Conservation (phyloP, 1,140 invertebrate genomes). For the Thaumatotibia leucotreta region DNA sequence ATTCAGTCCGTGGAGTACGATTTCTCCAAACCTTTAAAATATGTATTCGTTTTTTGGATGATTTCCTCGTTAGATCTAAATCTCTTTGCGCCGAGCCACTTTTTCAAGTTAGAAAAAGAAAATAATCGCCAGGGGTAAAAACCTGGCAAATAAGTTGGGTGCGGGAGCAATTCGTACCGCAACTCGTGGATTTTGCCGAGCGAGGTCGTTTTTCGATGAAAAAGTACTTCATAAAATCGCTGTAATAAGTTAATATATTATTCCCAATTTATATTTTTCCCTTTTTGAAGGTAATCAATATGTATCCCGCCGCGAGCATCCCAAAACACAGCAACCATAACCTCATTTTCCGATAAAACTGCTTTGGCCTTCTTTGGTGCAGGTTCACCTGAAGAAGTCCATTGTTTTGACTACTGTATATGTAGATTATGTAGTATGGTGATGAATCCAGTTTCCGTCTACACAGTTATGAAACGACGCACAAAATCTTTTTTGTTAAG, state of each 20-base stretch:
- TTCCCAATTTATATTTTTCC: constrained; percentile 19
- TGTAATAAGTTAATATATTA: constrained; percentile 24
- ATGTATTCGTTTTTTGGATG: constrained; percentile 17
- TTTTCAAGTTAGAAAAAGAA: constrained; percentile 20
- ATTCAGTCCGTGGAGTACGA: too few relatives aligned
- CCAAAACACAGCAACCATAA: not conserved
- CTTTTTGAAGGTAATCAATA: not conserved
- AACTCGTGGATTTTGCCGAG: not conserved
- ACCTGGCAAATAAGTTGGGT: not conserved
- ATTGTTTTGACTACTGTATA: constrained; percentile 14
- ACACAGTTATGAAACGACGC: constrained; percentile 2
- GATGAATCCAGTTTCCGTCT: constrained; percentile 8
- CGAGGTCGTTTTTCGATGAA: not conserved
- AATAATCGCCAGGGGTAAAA: constrained; percentile 17
- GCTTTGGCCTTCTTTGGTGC: not conserved
- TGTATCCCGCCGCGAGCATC: not conserved
- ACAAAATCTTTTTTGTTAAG: not conserved
- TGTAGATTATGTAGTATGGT: constrained; percentile 1
- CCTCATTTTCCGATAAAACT: constrained; percentile 10
- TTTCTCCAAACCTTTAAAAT: constrained; percentile 20
- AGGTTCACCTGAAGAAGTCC: not conserved
- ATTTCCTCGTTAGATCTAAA: constrained; percentile 21
- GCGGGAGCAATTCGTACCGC: not conserved
- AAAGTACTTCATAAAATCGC: constrained; percentile 6
- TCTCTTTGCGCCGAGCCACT: constrained; percentile 22